Base-by-base conservation (phyloP, 2,113 vertebrate species). In the Oreochromis tanganicae region DNA sequence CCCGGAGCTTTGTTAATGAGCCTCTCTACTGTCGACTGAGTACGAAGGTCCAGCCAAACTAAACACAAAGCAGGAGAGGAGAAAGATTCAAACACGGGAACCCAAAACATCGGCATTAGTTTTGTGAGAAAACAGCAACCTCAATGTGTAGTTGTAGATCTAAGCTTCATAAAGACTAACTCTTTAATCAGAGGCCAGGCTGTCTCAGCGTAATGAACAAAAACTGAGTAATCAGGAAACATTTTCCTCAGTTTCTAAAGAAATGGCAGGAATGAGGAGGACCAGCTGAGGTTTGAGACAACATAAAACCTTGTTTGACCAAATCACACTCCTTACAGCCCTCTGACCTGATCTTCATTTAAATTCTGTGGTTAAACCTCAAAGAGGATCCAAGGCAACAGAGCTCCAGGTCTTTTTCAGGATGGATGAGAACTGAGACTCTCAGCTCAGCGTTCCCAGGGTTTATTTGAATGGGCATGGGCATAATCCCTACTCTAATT, bases 11-110 rank as follows among this genome's bases (percentile, higher is more conserved):
- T 98, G 94, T 97, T 97, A 91, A 98, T 98, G 88, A 99, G 98
- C n/a, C 90, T 92, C 81, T 99, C 99, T 91, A 99, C 98, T 1
- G 99, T 99, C 54, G 98, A 97, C 94, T 99, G 99, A 8, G 99
- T 99, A 89, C 99, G 97, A 89, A 99, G 94, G 93, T 99, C 99
- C 95, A 99, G 95, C 99, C 99, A 99, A 66, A 99, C 99, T 99
- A 68, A n/a, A 84, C 34, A 82, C 46, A 63, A 2, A 86, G 12
- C 24, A 48, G 73, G 24, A 75, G 43, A 75, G 43, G 46, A n/a
- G 46, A 29, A 27, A 80, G 36, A 16, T 10, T 68, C 36, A 27
- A 29, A 19, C 71, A 32, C 1, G 1, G 46, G 21, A 57, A 5
- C 6, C 9, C 7, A 27, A 52, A 68, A 66, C 17, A 83, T 11